Percentiles rank a stretch among this genome's conserved stretches.
phyloP scores from a whole-genome alignment of 2,797 vertebrate genomes.

The Parauchenoglanis ngamensis region DNA sequence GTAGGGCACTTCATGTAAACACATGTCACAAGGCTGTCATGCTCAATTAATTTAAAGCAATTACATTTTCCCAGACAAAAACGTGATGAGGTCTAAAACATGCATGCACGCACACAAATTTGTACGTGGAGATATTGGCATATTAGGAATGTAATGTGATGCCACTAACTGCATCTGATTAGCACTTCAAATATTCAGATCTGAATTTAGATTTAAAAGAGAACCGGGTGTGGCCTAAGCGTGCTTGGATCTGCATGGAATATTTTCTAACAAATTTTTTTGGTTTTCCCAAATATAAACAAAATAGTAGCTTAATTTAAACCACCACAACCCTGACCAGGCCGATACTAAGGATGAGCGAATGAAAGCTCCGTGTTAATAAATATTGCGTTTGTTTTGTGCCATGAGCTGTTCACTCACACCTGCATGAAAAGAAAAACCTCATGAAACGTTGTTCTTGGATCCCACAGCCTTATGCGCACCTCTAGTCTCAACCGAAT shows the following conservation, averaged over 20 bases:
- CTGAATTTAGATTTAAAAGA: background rate
- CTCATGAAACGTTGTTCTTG: background rate
- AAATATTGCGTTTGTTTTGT: background rate
- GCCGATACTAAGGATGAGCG: background rate
- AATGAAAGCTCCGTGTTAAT: background rate
- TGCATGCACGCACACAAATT: slow-evolving; percentile 28
- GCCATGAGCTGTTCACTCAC: background rate
- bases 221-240: background rate
- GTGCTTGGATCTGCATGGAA: background rate
- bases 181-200: background rate
- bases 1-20: slow-evolving; percentile 75
- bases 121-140: slow-evolving; percentile 34
- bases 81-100: slow-evolving; percentile 52
- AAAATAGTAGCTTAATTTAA: background rate
- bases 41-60: slow-evolving; percentile 76
- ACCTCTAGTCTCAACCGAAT: background rate
- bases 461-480: background rate
- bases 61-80: slow-evolving; percentile 55
- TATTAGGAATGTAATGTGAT: slow-evolving; percentile 46
- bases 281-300: background rate
- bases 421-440: background rate
- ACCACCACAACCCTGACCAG: background rate
- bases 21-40: slow-evolving; percentile 80
- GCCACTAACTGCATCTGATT: background rate
- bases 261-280: background rate